Evolutionary conservation across 1,140 invertebrate genomes (phyloP).

Genomic region (Drosophila sproati): DNA sequence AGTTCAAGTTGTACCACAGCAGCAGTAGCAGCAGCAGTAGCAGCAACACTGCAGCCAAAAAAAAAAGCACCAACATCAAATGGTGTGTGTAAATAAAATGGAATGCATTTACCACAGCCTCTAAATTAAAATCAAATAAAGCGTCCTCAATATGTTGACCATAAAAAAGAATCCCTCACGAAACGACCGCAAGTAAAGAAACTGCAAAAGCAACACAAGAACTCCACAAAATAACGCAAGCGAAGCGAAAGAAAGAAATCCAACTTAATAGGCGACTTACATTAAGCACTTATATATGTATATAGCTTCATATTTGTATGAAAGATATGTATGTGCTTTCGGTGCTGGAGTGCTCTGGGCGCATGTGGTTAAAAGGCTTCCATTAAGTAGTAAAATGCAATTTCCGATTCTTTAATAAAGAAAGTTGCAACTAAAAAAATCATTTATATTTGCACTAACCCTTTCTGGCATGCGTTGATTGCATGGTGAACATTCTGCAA

Average conservation of each 20-base stretch:
- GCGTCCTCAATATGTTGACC: constrained; percentile 45
- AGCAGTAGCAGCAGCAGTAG: constrained; percentile 20
- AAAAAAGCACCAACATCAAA: constrained; percentile 33
- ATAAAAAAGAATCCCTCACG: constrained; percentile 36
- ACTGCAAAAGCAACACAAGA: constrained; percentile 1
- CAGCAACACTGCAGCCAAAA: constrained; percentile 8
- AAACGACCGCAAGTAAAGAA: constrained; percentile 3
- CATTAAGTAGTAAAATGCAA: constrained; percentile 31
- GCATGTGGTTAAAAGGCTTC: constrained; percentile 18
- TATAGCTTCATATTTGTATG: neutral
- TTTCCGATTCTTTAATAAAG: neutral
- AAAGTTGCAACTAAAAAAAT: neutral
- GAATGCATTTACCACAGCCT: constrained; percentile 51
- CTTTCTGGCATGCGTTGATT: too few relatives aligned
- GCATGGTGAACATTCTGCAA: too few relatives aligned
- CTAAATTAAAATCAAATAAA: constrained; percentile 65
- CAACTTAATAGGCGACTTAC: constrained; percentile 24
- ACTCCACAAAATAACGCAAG: constrained; percentile 1
- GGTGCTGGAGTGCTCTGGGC: constrained; percentile 10
- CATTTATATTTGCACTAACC: too few relatives aligned
- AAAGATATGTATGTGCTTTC: constrained; percentile 8
- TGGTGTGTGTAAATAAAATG: constrained; percentile 57
- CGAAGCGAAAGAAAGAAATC: constrained; percentile 1
- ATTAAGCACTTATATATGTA: constrained; percentile 9
- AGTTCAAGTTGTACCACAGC: constrained; percentile 49